Base-by-base conservation (phyloP, 2,113 vertebrate species). In the Leptobrachium ailaonicum region DNA sequence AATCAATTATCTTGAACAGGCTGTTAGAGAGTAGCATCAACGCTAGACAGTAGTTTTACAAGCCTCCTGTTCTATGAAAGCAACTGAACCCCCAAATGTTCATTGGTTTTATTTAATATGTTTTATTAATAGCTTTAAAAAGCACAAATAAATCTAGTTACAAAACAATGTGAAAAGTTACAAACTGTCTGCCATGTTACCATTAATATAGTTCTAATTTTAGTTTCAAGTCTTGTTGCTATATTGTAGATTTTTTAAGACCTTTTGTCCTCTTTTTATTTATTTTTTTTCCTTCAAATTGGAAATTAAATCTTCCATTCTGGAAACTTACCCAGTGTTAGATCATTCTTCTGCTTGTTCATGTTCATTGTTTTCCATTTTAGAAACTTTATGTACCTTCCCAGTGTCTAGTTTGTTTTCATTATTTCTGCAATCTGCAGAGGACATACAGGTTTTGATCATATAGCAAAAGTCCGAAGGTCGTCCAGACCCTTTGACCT, bases 401-500 rank as follows among this genome's bases (percentile, higher is more conserved):
- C 56, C 11, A 13, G 6, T 5, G 56, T 11, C 56, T 58, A 58
- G 1, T 58, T 11, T 12, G 3, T 58, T 1, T 2, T 60, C 9
- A 12, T 60, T 60, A 14, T 60, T 60, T 14, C n/a, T 56, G 20
- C 50, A 58, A 20, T 41, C 43, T 68, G 42, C 75, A 12, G 66
- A 42, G 42, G 53, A 58, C 40, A 42, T 50, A 8, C 13, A 56
- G 47, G 40, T 68, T 76, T 56, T 64, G 45, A 54, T 11, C 4
- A 66, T 66, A 8, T 43, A 63, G 10, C 14, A 2, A 14, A 67
- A 50, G 66, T 54, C 1, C 41, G 42, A 41, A 53, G 12, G 40
- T 10, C 40, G n/a, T 60, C 58, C 2, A 12, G 54, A 45, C 63
- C 66, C 78, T 72, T 58, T 81, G 72, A 75, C 79, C 79, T 69